Base-by-base conservation (phyloP, 2,888 invertebrate species). In the Parnassius glacialis region DNA sequence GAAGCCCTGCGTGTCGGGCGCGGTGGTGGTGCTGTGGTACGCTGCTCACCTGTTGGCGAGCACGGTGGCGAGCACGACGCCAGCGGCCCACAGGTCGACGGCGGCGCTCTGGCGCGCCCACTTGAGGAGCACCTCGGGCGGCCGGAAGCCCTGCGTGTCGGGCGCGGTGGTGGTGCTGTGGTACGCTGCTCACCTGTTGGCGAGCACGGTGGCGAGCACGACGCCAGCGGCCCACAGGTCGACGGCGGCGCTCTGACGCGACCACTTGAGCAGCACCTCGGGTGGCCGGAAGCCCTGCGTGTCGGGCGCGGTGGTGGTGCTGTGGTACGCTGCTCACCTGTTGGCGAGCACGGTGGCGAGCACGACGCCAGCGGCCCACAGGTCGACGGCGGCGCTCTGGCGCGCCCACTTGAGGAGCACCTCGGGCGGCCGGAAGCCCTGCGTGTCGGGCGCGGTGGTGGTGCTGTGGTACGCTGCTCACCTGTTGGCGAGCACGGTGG, bases 31-130 rank as follows among this genome's bases (percentile, higher is more conserved):
- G 92, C 83, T 47, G 92, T 90, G 83, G 2, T 61, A 95, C 95
- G 70, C 85, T 11, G 43, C 34, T 13, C 13, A 62, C 11, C 96
- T 94, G 51, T 94, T 94, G 71, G 95, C 95, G 47, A 97, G 90
- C 68, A 96, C 80, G 71, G 82, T 83, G 54, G 78, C 88, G 77
- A 97, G 93, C 71, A 97, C 96, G 57, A 97, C 95, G 63, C 97
- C 97, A 52, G 94, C 94, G 56, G 97, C 96, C 97, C 98, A 98
- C 73, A 96, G 92, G 87, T 98, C 98, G 69, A 98, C 96, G 65
- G 96, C 96, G 74, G 96, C 95, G 44, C 95, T 94, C 90, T 98
- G 98, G 65, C 93, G 90, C n/a, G 93, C 90, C 80, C 94, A 94
- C 85, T 96, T 96, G 43, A 97, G 90, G 69, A 70, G 67, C 70